Evolutionary conservation across 2,888 invertebrate genomes (phyloP), one percentile per base, ranked within the genome.

Genomic region (Lymantria monacha): DNA sequence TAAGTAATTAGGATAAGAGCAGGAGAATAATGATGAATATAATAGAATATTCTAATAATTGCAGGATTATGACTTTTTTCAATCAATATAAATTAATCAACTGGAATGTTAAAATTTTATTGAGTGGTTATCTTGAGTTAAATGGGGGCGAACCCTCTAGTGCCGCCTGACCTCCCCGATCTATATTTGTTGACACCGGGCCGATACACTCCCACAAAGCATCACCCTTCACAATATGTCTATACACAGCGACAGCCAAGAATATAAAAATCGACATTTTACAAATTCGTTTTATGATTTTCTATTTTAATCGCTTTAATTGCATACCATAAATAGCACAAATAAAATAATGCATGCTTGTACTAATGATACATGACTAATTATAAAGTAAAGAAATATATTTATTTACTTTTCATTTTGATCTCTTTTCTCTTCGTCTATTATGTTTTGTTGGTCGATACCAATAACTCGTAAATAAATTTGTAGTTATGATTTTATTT

Each of bases 81-180:
- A 53, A 61, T 59, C 48, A 37, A 22, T 41, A 36, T 31, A 73
- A 76, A 79, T 78, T 73, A 79, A 76, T 80, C 74, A 77, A 71
- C 68, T 67, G 68, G 70, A 76, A 74, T 72, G 72, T n/a, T n/a
- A n/a, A n/a, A n/a, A n/a, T n/a, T n/a, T 69, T 66, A 72, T 72
- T 66, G 55, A 65, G 58, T 66, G 59, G 55, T 60, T 61, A 66
- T 68, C 70, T 69, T 61, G 65, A 61, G 57, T 51, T 48, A 59
- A 70, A 68, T 69, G 68, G 61, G 55, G 61, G 56, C 55, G 57
- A 52, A 66, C 61, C 60, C 69, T 66, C 58, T 59, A 69, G 65
- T 58, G 65, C 49, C 60, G 61, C 49, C 71, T 69, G 70, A 72
- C 71, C 69, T 67, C 59, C 63, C 63, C 64, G 55, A 48, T 69